Evolutionary conservation across 2,113 vertebrate genomes (phyloP).

Genomic region (Fulica atra): DNA sequence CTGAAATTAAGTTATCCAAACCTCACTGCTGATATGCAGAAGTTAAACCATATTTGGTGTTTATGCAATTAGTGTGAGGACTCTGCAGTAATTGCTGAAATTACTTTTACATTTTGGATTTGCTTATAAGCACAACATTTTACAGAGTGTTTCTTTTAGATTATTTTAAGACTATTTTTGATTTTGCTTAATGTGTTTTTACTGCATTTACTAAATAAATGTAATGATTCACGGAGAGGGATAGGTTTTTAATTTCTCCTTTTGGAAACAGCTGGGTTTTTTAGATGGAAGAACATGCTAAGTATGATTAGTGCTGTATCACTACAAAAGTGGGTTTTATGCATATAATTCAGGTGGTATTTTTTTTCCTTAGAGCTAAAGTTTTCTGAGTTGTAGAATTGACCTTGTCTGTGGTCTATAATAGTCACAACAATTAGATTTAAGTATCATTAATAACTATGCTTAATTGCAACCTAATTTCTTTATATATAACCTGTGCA

Average conservation of each 20-base stretch:
- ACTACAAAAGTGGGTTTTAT: background rate
- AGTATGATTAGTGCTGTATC: background rate
- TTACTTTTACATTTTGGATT: background rate
- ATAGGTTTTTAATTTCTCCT: background rate
- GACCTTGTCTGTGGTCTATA: constrained; percentile 52
- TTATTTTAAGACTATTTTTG: background rate
- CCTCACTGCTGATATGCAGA: background rate
- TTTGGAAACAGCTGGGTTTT: background rate
- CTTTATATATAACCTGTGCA: constrained; percentile 55
- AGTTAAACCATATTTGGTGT: background rate
- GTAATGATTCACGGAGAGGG: background rate
- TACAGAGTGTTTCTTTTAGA: background rate
- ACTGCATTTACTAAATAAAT: background rate
- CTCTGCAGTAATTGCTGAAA: background rate
- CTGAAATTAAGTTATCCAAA: background rate
- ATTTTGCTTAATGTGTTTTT: background rate
- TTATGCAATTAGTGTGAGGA: background rate
- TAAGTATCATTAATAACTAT: constrained; percentile 59
- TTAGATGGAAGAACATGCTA: background rate
- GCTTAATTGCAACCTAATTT: constrained; percentile 67
- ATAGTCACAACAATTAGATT: constrained; percentile 48
- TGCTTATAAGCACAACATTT: background rate
- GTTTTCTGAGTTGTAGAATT: background rate
- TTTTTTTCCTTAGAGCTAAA: background rate
- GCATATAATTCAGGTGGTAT: background rate